Conservation (phyloP, 1,140 invertebrate species). For the Achroia grisella region DNA sequence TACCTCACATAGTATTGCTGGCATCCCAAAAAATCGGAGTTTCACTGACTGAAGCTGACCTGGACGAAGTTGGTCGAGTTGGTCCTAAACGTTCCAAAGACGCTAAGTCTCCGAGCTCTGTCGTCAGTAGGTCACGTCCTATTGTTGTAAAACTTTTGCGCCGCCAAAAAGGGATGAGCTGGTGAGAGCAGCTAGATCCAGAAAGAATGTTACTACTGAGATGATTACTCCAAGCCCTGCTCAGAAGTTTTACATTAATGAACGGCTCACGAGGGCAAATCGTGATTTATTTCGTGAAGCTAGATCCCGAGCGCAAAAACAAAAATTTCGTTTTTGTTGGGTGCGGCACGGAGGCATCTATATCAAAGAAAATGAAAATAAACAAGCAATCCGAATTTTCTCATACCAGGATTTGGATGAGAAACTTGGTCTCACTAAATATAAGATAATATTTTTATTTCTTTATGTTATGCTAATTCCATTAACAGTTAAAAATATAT, state of each 20-base stretch:
- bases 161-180: background rate
- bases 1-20: background rate
- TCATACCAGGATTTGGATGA: slow-evolving; percentile 6
- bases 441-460: slow-evolving; percentile 2
- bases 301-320: background rate
- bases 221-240: background rate
- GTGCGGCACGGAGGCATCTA: slow-evolving; percentile 5
- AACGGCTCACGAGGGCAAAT: too few relatives aligned
- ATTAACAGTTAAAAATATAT: background rate
- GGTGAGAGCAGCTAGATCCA: background rate
- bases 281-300: slow-evolving; percentile 15
- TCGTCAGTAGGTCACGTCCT: background rate
- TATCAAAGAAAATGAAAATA: slow-evolving; percentile 13
- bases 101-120: background rate
- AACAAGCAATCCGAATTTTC: slow-evolving; percentile 5
- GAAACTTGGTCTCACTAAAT: background rate
- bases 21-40: background rate
- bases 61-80: background rate
- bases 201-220: background rate
- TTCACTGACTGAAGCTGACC: background rate
- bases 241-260: slow-evolving; percentile 6
- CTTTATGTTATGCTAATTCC: background rate
- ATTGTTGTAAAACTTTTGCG: background rate
- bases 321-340: slow-evolving; percentile 1
- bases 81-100: background rate